Base-by-base conservation (phyloP, 2,113 vertebrate species). In the Panurus biarmicus region DNA sequence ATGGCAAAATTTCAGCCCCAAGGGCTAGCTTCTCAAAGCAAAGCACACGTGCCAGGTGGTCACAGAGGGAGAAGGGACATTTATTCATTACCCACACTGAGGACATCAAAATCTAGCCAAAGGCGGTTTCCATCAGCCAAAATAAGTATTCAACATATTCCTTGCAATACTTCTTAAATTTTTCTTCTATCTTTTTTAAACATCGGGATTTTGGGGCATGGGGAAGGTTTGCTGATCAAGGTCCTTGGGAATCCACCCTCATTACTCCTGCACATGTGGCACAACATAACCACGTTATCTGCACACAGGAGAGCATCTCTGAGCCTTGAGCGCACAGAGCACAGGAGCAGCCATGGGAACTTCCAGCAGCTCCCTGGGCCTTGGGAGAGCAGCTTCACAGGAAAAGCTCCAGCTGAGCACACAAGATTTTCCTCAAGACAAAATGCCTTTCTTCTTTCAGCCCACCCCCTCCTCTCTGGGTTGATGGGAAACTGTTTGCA, bases 401-500 rank as follows among this genome's bases (percentile, higher is more conserved):
- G 81, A 87, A 87, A 62, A 57, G 45, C 78, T 95, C 91, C 95
- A 95, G 92, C 93, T 93, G 78, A 90, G 70, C 48, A 53, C 90
- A 83, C 1, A 50, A 91, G 81, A 56, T 35, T 85, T 77, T 85
- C 87, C 86, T 71, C 60, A 82, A 89, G 86, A 93, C 62, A 92
- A 94, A 96, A 89, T 31, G 40, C 48, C 66, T 91, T 56, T 44
- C 19, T 48, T 17, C 2, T 17, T 40, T 23, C 40, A 36, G 40
- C 4, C 0, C 2, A 25, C 5, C 21, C 31, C 7, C 38, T 19
- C 7, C 38, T 56, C 6, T 4, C 47, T 48, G 36, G 64, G 35
- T 18, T 87, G 83, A 93, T 84, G 86, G 76, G 90, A 95, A 95
- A 90, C 44, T 85, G 36, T 67, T 87, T 77, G 75, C 89, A 80